Conservation (phyloP, 2,888 invertebrate genomes). For the Polyommatus iphigenia region DNA sequence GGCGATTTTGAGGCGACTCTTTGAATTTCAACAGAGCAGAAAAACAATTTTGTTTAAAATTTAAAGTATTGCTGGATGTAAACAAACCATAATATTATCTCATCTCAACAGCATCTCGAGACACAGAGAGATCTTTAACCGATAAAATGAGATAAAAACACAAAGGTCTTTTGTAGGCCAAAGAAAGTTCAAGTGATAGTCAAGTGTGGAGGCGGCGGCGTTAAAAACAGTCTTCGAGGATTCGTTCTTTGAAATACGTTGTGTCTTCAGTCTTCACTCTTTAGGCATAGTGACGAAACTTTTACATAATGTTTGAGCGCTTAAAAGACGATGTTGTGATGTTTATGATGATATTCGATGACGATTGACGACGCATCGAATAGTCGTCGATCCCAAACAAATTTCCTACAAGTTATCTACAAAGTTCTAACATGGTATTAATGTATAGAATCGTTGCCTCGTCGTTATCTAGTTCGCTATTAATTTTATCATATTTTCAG, state of each 20-base stretch:
- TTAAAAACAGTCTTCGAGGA: background rate
- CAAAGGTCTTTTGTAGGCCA: slow-evolving; percentile 21
- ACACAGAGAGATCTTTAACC: slow-evolving; percentile 26
- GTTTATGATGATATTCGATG: too few species aligned
- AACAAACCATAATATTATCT: slow-evolving; percentile 8
- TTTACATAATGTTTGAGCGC: background rate
- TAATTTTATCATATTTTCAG: too few species aligned
- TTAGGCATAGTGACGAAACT: background rate
- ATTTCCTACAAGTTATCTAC: too few species aligned
- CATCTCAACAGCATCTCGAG: slow-evolving; percentile 9
- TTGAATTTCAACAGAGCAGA: background rate
- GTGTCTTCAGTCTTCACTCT: background rate
- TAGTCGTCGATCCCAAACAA: too few species aligned
- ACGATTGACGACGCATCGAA: too few species aligned
- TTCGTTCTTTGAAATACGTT: background rate
- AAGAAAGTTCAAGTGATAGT: slow-evolving; percentile 19
- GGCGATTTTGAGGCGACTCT: background rate
- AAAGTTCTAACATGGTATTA: too few species aligned
- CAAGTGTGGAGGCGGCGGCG: background rate
- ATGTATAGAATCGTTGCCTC: too few species aligned
- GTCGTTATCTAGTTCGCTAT: too few species aligned
- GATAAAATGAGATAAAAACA: slow-evolving; percentile 22
- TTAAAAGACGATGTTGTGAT: background rate
- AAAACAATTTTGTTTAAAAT: background rate
- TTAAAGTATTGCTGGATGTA: background rate